Base-by-base conservation (phyloP, 2,888 invertebrate genomes). In the Leptopilina myrica region DNA sequence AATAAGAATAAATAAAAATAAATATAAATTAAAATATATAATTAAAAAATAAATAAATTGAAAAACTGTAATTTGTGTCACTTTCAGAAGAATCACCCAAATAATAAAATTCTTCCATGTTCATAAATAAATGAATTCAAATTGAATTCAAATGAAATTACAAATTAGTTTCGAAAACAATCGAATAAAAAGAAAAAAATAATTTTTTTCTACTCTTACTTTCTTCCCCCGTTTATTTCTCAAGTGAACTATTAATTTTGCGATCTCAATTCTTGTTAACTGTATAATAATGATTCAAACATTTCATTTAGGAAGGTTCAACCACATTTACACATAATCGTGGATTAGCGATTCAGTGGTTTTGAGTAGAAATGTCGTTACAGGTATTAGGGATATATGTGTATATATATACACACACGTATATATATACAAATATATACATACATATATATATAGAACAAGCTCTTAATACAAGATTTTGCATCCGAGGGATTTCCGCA, bases 401-500 rank as follows among this genome's bases (percentile, higher is more conserved):
- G 26, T 73, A 56, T 73, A 73, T 9, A 64, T 49, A 11, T 49
- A 49, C 33, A 33, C 33, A 73, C 56, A 56, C 56, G 20, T 20
- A 20, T 20, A 20, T 20, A 20, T 20, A 33, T 73, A 73, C 20
- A 20, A 20, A 20, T 20, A 20, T 20, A 20, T 20, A 73, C 56
- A 56, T 73, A 20, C 1, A 20, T 20, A 73, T 40, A 56, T 73
- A 33, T 73, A 73, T 8, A 64, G 20, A 9, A 64, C 64, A 73
- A 73, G 73, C 73, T 73, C 77, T 56, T 76, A 79, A 77, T 66
- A 84, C 81, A 78, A 84, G 85, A 83, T 86, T 88, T 88, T 86
- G 87, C 88, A 88, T 88, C 86, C 87, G 85, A 86, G 87, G 89
- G 89, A 90, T 90, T 89, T 89, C 87, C 82, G 85, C 89, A 90